Evolutionary conservation across 1,140 invertebrate species (phyloP).

Genomic region (Anastatus disparis): DNA sequence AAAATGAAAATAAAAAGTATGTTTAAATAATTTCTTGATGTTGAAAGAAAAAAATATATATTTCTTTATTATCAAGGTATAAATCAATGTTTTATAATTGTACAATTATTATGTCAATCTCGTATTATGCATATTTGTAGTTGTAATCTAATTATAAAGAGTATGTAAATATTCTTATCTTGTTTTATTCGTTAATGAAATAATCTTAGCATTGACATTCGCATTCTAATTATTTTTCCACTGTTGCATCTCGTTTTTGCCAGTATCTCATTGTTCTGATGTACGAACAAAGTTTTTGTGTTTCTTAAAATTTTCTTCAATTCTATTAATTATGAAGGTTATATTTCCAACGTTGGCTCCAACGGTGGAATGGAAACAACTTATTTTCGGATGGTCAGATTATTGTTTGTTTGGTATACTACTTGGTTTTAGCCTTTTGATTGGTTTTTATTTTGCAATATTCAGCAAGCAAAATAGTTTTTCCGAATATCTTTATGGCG

Average conservation of each 20-base stretch:
- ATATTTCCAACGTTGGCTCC: background rate
- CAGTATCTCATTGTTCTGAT: no score
- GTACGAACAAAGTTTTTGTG: no score
- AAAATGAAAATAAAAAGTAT: no score
- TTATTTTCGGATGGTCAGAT: slow-evolving; percentile 68
- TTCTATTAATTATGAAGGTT: background rate
- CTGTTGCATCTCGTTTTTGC: background rate
- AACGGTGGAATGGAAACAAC: slow-evolving; percentile 25
- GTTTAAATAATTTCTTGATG: no score
- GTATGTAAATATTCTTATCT: slow-evolving; percentile 11
- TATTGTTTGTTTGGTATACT: slow-evolving; percentile 76
- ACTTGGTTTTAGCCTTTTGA: slow-evolving; percentile 75
- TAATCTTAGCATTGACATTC: background rate
- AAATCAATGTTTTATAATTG: no score
- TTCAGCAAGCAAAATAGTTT: slow-evolving; percentile 82
- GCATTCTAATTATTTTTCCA: background rate
- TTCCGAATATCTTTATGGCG: slow-evolving; percentile 83
- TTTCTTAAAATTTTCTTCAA: no score
- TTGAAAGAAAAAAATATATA: no score
- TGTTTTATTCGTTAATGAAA: background rate
- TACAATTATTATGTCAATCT: background rate
- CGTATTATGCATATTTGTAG: background rate
- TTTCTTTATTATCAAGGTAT: no score
- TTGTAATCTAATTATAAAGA: background rate
- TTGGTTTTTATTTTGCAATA: slow-evolving; percentile 85